Percentiles rank a stretch among this genome's conserved stretches.
phyloP scores from a whole-genome alignment of 2,113 vertebrate genomes.

The Craseonycteris thonglongyai region DNA sequence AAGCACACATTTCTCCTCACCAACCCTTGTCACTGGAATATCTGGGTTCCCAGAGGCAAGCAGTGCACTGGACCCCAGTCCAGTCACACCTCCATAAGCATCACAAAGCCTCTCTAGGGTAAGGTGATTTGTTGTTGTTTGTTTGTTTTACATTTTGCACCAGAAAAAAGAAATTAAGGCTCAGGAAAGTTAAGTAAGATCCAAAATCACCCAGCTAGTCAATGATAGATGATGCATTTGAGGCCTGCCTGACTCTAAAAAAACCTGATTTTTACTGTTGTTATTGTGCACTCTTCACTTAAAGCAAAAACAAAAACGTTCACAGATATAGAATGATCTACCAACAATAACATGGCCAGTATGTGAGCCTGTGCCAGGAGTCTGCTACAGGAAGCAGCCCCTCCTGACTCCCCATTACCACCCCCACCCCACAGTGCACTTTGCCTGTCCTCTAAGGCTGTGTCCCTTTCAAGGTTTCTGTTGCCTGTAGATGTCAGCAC shows the following conservation, averaged over 20 bases:
- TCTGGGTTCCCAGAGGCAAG: no score
- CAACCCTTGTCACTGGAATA: no score
- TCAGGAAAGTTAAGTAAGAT: conserved; percentile 3
- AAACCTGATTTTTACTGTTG: neutral
- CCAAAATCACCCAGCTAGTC: neutral
- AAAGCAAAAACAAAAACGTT: neutral
- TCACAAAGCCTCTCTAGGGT: neutral
- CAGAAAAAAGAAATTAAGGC: neutral
- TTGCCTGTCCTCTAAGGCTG: neutral
- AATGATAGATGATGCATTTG: neutral
- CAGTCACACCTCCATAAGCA: no score
- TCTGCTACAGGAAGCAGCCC: neutral
- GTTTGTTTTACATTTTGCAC: neutral
- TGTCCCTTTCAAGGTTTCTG: neutral
- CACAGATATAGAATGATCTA: neutral
- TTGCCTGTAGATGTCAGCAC: neutral
- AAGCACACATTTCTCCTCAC: no score
- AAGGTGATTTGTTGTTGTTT: neutral
- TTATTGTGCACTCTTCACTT: neutral
- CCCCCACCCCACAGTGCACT: neutral
- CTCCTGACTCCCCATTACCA: neutral
- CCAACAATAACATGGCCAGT: neutral
- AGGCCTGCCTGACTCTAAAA: neutral
- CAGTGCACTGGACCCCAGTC: no score
- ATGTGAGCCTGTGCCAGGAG: neutral